Evolutionary conservation across 2,113 vertebrate species (phyloP).

Genomic region (Pyxicephalus adspersus): DNA sequence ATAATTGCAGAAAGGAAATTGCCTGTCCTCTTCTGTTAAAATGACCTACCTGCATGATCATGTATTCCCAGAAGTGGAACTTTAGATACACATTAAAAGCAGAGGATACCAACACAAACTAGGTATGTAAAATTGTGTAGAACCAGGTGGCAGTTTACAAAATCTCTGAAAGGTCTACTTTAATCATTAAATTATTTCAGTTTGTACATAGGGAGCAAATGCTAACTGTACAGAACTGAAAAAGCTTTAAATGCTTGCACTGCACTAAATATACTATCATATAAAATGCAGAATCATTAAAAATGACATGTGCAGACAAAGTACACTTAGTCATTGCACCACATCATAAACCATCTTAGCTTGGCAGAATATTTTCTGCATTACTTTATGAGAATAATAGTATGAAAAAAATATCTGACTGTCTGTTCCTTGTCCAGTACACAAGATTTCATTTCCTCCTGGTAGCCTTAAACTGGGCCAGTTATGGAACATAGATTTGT

Average conservation of each 20-base stretch:
- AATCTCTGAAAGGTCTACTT: too few relatives aligned
- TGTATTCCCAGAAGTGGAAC: too few relatives aligned
- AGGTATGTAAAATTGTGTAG: too few relatives aligned
- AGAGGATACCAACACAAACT: too few relatives aligned
- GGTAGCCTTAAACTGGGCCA: slow-evolving; percentile 48
- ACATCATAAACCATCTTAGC: slow-evolving; percentile 14
- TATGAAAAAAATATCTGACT: slow-evolving; percentile 43
- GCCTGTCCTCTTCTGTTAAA: too few relatives aligned
- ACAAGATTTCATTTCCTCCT: slow-evolving; percentile 47
- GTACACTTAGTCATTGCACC: slow-evolving; percentile 7
- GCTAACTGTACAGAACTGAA: too few relatives aligned
- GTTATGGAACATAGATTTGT: slow-evolving; percentile 41
- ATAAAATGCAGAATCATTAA: background rate
- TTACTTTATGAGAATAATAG: slow-evolving; percentile 21
- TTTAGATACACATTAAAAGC: too few relatives aligned
- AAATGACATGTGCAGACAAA: background rate
- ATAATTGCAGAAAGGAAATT: too few relatives aligned
- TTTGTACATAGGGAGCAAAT: too few relatives aligned
- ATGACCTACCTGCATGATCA: too few relatives aligned
- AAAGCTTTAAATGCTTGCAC: background rate
- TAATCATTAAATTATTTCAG: too few relatives aligned
- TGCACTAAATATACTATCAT: background rate
- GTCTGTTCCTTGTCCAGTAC: slow-evolving; percentile 35
- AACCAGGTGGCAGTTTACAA: too few relatives aligned
- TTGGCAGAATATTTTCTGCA: slow-evolving; percentile 23